Base-by-base conservation (phyloP, 2,797 vertebrate genomes). In the Thripadectes ignobilis region DNA sequence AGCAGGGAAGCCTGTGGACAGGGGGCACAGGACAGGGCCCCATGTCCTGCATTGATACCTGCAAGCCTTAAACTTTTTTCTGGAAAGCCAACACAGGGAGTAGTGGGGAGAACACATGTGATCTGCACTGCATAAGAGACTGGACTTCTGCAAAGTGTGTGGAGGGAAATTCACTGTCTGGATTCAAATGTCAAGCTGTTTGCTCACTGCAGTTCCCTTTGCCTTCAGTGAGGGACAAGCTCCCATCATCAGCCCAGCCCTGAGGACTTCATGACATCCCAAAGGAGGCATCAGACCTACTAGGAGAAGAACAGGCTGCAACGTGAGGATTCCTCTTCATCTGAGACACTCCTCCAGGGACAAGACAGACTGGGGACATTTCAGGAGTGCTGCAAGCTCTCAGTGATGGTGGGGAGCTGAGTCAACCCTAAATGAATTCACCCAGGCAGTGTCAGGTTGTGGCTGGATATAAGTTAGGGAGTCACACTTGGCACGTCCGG, bases 371-470 rank as follows among this genome's bases (percentile, higher is more conserved):
- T 2, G 4, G 63, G 86, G 69, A 91, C 76, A 88, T 95, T 95
- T 95, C 69, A 66, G 66, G 32, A 95, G 83, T 73, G 89, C 79
- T 94, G 85, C 76, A 93, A 65, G 46, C 73, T 88, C 58, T 48
- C 0, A 2, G n/a, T 90, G 95, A 76, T 93, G 88, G 82, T 93
- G 66, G 1, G 3, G 79, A 92, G 83, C 83, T 81, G 83, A 77
- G 75, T 78, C 69, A 90, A 69, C 54, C 69, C 85, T 18, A 63
- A 73, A 84, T 85, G 92, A 54, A 92, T 86, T 54, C 59, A 32
- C 7, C 20, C 0, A 3, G 66, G 38, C 72, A 89, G 88, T 80
- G 81, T 75, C 89, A 73, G 81, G 51, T 74, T 92, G 72, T 94
- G 93, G 84, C 7, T 80, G 89, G 61, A 41, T 66, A 18, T 58